Evolutionary conservation across 2,888 invertebrate species (phyloP).

Genomic region (Andrena flavipes): DNA sequence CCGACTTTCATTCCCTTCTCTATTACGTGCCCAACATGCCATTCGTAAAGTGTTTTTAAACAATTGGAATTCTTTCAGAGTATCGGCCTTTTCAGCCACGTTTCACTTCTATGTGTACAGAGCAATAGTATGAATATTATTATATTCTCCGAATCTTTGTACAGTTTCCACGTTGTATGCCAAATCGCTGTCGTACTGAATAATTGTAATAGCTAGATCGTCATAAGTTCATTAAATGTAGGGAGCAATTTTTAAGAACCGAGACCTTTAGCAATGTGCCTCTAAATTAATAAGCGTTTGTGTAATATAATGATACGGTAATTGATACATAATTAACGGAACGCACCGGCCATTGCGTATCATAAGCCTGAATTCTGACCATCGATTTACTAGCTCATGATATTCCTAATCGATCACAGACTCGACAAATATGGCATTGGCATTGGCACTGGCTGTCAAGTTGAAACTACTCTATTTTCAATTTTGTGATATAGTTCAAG

Average conservation of each 20-base stretch:
- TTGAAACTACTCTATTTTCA: slow-evolving; percentile 77
- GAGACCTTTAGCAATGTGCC: slow-evolving; percentile 84
- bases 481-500: slow-evolving; percentile 79
- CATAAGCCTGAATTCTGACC: slow-evolving; percentile 78
- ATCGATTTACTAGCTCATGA: slow-evolving; percentile 75
- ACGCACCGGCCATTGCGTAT: slow-evolving; percentile 72
- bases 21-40: slow-evolving; percentile 47
- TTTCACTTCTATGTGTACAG: slow-evolving; percentile 61
- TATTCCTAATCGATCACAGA: slow-evolving; percentile 78
- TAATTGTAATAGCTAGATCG: slow-evolving; percentile 71
- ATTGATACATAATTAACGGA: slow-evolving; percentile 75
- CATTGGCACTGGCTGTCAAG: slow-evolving; percentile 77
- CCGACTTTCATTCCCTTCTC: slow-evolving; percentile 38
- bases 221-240: slow-evolving; percentile 78
- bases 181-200: slow-evolving; percentile 73
- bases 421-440: slow-evolving; percentile 71
- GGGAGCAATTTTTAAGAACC: slow-evolving; percentile 80
- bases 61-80: slow-evolving; percentile 48
- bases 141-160: slow-evolving; percentile 70
- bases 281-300: slow-evolving; percentile 84
- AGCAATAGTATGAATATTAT: slow-evolving; percentile 68
- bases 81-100: slow-evolving; percentile 58
- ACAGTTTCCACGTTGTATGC: slow-evolving; percentile 75
- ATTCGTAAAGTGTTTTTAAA: slow-evolving; percentile 37
- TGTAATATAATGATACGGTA: slow-evolving; percentile 78